Evolutionary conservation across 2,797 vertebrate genomes (phyloP), one percentile per base, ranked within the genome.

Genomic region (Aplochiton taeniatus): DNA sequence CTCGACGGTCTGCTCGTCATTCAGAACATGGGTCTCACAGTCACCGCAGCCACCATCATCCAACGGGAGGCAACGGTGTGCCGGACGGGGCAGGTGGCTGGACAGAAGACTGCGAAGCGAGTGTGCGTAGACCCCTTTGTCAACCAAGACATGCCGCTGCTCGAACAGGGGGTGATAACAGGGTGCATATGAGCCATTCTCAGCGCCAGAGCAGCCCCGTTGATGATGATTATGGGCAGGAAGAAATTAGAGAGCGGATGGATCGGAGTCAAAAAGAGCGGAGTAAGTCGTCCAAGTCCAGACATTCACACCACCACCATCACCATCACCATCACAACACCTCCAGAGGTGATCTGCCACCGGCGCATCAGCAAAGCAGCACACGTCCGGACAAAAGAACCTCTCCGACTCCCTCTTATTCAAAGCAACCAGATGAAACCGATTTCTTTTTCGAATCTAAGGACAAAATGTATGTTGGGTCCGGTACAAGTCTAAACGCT

Each of bases 51-150:
- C 75, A 62, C 44, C 69, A 69, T 54, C 80, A 76, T 17, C 61
- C 74, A 19, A 17, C 73, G 49, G 77, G 75, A 73, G 83, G 81
- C 57, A 59, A 74, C 65, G 52, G 58, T 14, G 62, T 42, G 54
- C 66, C 74, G 19, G 85, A 81, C 44, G 88, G 83, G n/a, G 70
- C 82, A 20, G 78, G 31, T 6, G 31, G 73, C 50, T 89, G 91
- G 85, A 73, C 80, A 61, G 90, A 91, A 63, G 92, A 93, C 61
- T 88, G 90, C 78, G 95, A 96, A 75, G 91, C 93, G 58, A 97
- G 94, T 65, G 92, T 91, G 41, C 90, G 94, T 84, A 94, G 96
- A 95, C 96, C 95, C 52, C 91, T 96, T 42, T 97, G 95, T 85
- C 92, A 94, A 62, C 95, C 96, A 0, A 90, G 85, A 19, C 77